Conservation (phyloP, 2,113 vertebrate species). For the Eurystomus gularis region DNA sequence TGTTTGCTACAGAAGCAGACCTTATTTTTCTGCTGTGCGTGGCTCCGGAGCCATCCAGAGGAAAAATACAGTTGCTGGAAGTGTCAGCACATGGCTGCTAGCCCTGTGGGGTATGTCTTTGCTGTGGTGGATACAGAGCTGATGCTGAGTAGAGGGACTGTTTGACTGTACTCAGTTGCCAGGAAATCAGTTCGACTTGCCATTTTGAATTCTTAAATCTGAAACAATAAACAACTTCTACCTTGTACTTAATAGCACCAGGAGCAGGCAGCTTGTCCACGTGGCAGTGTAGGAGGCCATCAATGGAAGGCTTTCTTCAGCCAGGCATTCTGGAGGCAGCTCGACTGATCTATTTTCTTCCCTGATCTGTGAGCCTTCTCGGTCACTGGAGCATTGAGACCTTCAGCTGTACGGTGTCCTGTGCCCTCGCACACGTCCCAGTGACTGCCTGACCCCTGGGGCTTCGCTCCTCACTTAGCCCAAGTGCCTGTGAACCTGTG, state of each 20-base stretch:
- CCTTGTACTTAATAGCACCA: background rate
- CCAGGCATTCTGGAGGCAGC: background rate
- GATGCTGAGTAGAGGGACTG: background rate
- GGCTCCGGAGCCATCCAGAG: background rate
- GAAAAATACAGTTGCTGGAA: background rate
- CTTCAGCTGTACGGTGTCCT: background rate
- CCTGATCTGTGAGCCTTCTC: background rate
- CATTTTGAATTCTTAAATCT: background rate
- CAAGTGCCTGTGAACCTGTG: background rate
- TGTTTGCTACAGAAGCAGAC: background rate
- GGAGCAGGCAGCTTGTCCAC: background rate
- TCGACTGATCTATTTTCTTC: background rate
- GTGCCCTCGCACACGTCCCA: background rate
- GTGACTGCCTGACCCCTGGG: background rate
- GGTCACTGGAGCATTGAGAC: background rate
- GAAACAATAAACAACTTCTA: background rate
- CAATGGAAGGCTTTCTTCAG: fast-evolving
- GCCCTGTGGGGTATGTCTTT: background rate
- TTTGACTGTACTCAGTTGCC: background rate
- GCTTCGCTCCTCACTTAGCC: background rate
- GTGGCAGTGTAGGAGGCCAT: fast-evolving
- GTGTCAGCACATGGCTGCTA: background rate
- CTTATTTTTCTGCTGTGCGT: background rate
- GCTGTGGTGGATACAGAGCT: background rate
- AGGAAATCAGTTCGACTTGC: background rate